Conservation (phyloP, 2,797 vertebrate species). For the Knipowitschia caucasica region DNA sequence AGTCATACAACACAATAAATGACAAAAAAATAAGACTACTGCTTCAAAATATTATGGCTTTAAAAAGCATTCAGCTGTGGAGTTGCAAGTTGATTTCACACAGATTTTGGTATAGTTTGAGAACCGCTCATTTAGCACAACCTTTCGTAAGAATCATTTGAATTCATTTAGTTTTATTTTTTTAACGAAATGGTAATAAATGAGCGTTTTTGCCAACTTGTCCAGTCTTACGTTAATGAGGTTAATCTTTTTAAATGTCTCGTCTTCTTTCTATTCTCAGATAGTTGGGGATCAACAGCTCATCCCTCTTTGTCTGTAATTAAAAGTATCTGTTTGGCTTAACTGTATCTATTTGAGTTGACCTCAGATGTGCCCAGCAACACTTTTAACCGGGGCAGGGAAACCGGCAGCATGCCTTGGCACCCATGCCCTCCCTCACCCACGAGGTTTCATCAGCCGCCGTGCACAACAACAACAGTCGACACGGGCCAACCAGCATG, state of each 20-base stretch:
- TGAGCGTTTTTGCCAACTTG: constrained; percentile 2
- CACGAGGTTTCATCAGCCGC: constrained; percentile 71
- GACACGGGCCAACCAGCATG: constrained; percentile 77
- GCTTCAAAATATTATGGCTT: too few species aligned
- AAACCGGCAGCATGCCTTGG: constrained; percentile 42
- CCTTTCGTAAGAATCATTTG: too few species aligned
- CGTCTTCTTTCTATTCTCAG: constrained; percentile 13
- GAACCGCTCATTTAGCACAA: too few species aligned
- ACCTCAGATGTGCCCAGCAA: constrained; percentile 75
- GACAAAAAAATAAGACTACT: too few species aligned
- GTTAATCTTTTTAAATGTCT: constrained; percentile 38
- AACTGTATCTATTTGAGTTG: constrained; percentile 25
- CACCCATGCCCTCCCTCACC: constrained; percentile 57
- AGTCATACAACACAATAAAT: too few species aligned
- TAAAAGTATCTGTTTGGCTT: constrained; percentile 38
- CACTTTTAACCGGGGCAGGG: constrained; percentile 63
- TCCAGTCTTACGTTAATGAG: constrained; percentile 6
- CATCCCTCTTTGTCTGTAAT: constrained; percentile 42
- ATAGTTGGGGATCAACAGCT: constrained; percentile 30
- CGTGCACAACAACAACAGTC: constrained; percentile 74
- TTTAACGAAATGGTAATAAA: too few species aligned
- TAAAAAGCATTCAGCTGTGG: too few species aligned
- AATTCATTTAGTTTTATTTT: too few species aligned
- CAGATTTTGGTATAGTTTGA: too few species aligned
- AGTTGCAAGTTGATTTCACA: too few species aligned